Percentiles rank a stretch among this genome's conserved stretches.
phyloP scores from a whole-genome alignment of 2,797 vertebrate genomes.

The Ctenopoma multispine region DNA sequence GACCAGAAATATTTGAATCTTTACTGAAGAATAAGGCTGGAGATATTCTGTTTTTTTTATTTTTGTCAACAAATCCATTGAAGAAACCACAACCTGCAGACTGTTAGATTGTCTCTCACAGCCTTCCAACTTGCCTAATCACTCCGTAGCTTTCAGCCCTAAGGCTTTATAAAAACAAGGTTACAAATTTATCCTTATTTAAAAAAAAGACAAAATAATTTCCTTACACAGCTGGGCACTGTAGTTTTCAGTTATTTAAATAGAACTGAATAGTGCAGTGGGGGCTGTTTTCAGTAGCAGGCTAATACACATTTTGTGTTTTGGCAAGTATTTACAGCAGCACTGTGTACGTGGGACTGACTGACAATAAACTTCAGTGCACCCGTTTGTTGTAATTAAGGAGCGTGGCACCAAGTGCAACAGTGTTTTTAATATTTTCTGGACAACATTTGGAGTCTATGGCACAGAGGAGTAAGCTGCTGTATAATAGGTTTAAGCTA shows the following conservation, averaged over 20 bases:
- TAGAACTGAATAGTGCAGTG: not conserved
- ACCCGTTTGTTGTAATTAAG: not conserved
- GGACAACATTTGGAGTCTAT: not conserved
- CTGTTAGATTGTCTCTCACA: not conserved
- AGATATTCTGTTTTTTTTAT: not conserved
- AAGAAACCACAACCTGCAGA: constrained; percentile 4
- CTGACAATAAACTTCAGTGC: constrained; percentile 3
- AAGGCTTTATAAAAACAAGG: not conserved
- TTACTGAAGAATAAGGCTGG: not conserved
- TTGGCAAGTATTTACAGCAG: not conserved
- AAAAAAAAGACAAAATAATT: not conserved
- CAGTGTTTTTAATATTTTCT: constrained; percentile 1
- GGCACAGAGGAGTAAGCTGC: not conserved
- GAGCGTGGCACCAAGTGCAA: no score
- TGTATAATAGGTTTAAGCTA: not conserved
- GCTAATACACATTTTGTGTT: not conserved
- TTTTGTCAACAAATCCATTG: constrained; percentile 8
- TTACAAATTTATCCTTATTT: not conserved
- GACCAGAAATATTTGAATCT: not conserved
- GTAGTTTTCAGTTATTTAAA: not conserved
- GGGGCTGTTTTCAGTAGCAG: not conserved
- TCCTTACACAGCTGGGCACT: not conserved
- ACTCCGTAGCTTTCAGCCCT: not conserved
- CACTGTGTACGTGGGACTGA: not conserved
- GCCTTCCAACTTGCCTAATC: not conserved